Base-by-base conservation (phyloP, 2,888 invertebrate genomes). In the Hemicrepidius hirtus region DNA sequence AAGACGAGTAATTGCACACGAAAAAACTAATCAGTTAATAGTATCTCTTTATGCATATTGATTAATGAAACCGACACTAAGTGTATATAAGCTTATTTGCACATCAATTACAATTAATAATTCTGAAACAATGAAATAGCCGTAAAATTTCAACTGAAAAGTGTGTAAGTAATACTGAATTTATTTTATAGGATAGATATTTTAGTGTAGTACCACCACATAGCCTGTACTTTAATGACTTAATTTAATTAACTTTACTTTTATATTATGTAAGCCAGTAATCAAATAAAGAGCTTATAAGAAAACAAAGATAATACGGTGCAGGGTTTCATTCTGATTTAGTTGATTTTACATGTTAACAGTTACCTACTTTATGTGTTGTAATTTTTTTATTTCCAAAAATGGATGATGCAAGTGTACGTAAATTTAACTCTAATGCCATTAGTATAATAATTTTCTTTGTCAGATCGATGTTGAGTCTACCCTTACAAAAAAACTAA, bases 391-490 rank as follows among this genome's bases (percentile, higher is more conserved):
- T 35, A 44, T 32, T 16, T 13, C n/a, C n/a, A 50, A 68, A 68
- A 16, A 69, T 69, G 69, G 53, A 32, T 9, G 65, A 70, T 10
- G 32, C 64, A 37, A 35, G 9, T 65, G 70, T 70, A 59, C 21
- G 68, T 64, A 69, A n/a, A 1, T 13, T 13, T 55, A 1, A n/a
- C n/a, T n/a, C 10, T 7, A 55, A 55, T 4, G 13, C 1, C 18
- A 24, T 9, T 4, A 28, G 32, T 55, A 1, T 5, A 32, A 16
- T 7, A 16, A 32, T 13, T 9, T 55, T 12, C 10, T 68, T 50
- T 46, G 79, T 44, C 37, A 84, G 83, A 79, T 79, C 50, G 82
- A 84, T 76, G 76, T 84, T 13, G 83, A 82, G 64, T 73, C 73
- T 10, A 53, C 53, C 13, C 20, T 80, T 44, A 73, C 76, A 53